Conservation (phyloP, 2,113 vertebrate species). For the Oncorhynchus kisutch region DNA sequence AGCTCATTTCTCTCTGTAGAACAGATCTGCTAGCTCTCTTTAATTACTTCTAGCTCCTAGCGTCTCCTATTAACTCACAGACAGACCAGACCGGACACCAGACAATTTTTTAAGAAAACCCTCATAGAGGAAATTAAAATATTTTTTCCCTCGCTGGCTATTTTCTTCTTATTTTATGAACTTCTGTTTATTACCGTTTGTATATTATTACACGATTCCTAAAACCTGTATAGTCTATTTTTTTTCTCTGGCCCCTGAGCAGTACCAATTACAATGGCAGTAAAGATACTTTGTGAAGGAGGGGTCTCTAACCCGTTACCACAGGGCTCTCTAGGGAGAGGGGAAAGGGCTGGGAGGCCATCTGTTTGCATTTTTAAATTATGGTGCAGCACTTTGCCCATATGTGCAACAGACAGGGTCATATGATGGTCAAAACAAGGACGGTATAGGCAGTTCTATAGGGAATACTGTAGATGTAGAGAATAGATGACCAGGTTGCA, state of each 20-base stretch:
- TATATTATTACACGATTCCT: neutral
- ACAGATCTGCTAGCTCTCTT: neutral
- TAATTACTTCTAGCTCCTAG: neutral
- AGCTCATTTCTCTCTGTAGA: neutral
- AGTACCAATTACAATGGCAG: constrained; percentile 42
- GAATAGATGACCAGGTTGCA: neutral
- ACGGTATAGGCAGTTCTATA: neutral
- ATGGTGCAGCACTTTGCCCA: constrained; percentile 70
- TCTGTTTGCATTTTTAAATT: constrained; percentile 76
- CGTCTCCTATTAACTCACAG: neutral
- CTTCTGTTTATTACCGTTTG: neutral
- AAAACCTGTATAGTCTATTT: neutral
- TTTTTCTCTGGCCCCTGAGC: neutral
- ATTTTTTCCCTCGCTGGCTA: neutral
- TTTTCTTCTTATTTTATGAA: constrained; percentile 23
- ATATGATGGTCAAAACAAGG: constrained; percentile 66
- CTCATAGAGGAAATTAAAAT: constrained; percentile 19
- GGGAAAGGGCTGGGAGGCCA: constrained; percentile 54
- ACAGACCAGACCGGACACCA: neutral
- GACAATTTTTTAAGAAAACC: constrained; percentile 22
- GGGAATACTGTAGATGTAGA: no score
- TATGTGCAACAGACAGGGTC: constrained; percentile 66
- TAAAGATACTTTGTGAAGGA: constrained; percentile 55
- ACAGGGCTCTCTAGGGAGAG: constrained; percentile 63
- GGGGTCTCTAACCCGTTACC: constrained; percentile 66